Evolutionary conservation across 2,888 invertebrate species (phyloP).

Genomic region (Eupithecia insigniata): DNA sequence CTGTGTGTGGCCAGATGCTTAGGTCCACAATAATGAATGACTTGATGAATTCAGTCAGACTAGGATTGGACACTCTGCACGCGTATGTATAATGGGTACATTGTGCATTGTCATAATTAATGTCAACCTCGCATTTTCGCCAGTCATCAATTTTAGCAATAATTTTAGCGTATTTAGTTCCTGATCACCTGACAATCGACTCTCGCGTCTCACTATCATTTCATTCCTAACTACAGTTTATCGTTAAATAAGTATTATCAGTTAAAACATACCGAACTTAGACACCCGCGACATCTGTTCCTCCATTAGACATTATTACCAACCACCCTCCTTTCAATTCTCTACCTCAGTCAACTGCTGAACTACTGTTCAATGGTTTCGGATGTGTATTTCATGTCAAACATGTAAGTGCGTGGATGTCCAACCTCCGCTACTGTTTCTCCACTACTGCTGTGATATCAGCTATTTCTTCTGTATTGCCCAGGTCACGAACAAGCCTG

Average conservation of each 20-base stretch:
- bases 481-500: conserved; percentile 58
- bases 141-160: too few relatives aligned
- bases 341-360: not conserved
- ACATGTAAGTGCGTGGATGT: not conserved
- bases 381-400: not conserved
- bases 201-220: too few relatives aligned
- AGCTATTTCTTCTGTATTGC: conserved; percentile 38
- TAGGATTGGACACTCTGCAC: not conserved
- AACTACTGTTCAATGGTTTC: not conserved
- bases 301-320: not conserved
- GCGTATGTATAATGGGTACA: too few relatives aligned
- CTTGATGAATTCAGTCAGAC: not conserved
- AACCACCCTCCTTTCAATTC: not conserved
- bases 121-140: too few relatives aligned
- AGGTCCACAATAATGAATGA: not conserved
- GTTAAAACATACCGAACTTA: too few relatives aligned
- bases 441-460: conserved; percentile 39
- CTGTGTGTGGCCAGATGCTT: not conserved
- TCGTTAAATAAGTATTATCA: too few relatives aligned
- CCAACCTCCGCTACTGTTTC: conserved; percentile 20
- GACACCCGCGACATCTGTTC: not conserved
- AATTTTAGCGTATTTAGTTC: too few relatives aligned
- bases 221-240: too few relatives aligned
- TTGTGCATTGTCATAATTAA: too few relatives aligned
- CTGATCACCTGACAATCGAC: too few relatives aligned